These are phyloP conservation scores for Enteromius viviparus DNA, from an alignment of 2,797 vertebrate genomes.

Conservation along the genomic window DNA sequence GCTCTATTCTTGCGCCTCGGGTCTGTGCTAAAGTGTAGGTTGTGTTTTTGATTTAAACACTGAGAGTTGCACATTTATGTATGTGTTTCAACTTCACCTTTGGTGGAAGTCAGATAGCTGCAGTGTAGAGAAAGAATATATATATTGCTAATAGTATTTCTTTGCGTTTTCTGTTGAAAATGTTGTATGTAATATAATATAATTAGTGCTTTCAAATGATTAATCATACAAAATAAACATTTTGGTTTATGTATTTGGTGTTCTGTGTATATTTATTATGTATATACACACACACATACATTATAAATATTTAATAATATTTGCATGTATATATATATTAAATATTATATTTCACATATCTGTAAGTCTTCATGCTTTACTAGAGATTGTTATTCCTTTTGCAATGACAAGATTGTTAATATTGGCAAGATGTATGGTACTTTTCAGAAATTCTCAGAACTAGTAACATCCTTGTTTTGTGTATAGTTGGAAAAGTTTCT, in stretches of 20 bases:
- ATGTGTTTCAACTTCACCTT: conserved; percentile 5
- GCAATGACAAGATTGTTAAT: background rate
- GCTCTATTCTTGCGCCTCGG: background rate
- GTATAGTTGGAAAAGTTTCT: background rate
- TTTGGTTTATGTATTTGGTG: no score
- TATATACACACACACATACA: no score
- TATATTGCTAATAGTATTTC: background rate
- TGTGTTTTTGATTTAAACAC: background rate
- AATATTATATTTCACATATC: background rate
- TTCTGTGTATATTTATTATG: no score
- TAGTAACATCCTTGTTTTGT: background rate
- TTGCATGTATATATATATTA: no score
- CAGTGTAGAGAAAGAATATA: background rate
- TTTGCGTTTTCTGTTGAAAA: background rate
- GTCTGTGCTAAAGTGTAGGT: background rate
- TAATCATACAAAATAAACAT: no score
- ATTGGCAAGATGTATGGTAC: background rate
- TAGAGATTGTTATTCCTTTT: background rate
- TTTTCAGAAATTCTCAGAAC: background rate
- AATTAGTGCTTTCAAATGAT: no score
- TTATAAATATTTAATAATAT: no score
- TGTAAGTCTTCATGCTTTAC: background rate
- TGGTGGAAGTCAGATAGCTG: no score
- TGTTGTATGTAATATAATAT: no score
- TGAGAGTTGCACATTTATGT: background rate